phyloP scores from a whole-genome alignment of 2,888 invertebrate genomes.

The Meganola albula region DNA sequence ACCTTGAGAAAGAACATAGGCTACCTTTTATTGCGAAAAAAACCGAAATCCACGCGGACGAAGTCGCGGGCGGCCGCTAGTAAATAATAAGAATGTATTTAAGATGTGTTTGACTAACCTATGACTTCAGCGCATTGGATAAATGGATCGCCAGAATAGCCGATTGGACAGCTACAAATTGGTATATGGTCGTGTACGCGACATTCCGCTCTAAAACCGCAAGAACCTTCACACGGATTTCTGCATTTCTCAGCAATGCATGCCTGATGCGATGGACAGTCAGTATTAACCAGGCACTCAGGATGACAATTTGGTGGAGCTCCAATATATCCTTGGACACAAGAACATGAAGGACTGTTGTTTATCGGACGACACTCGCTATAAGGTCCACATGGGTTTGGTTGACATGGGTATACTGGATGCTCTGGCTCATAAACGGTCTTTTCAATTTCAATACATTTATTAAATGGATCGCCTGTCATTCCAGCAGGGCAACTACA shows the following conservation, averaged over 20 bases:
- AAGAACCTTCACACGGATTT: slow-evolving; percentile 89
- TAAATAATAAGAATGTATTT: no score
- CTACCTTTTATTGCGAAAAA: no score
- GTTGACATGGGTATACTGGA: slow-evolving; percentile 80
- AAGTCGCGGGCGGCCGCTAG: no score
- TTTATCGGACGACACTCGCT: slow-evolving; percentile 86
- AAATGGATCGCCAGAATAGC: slow-evolving; percentile 89
- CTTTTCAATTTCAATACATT: slow-evolving; percentile 64
- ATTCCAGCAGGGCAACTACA: slow-evolving; percentile 83
- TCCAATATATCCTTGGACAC: slow-evolving; percentile 84
- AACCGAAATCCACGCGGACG: no score
- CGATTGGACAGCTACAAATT: slow-evolving; percentile 85
- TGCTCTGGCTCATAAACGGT: slow-evolving; percentile 30
- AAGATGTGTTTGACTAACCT: no score
- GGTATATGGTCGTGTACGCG: slow-evolving; percentile 89
- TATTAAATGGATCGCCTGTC: slow-evolving; percentile 82
- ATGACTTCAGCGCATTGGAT: slow-evolving; percentile 81
- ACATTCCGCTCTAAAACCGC: slow-evolving; percentile 87
- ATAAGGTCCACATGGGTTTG: slow-evolving; percentile 89
- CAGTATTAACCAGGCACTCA: slow-evolving; percentile 89
- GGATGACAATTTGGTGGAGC: slow-evolving; percentile 89
- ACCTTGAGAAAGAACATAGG: no score
- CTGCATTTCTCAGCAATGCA: slow-evolving; percentile 89
- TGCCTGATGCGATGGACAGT: slow-evolving; percentile 87
- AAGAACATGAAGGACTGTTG: slow-evolving; percentile 86